These are phyloP conservation scores for Eretmochelys imbricata DNA, from an alignment of 2,113 vertebrate species.

Conservation along the genomic window DNA sequence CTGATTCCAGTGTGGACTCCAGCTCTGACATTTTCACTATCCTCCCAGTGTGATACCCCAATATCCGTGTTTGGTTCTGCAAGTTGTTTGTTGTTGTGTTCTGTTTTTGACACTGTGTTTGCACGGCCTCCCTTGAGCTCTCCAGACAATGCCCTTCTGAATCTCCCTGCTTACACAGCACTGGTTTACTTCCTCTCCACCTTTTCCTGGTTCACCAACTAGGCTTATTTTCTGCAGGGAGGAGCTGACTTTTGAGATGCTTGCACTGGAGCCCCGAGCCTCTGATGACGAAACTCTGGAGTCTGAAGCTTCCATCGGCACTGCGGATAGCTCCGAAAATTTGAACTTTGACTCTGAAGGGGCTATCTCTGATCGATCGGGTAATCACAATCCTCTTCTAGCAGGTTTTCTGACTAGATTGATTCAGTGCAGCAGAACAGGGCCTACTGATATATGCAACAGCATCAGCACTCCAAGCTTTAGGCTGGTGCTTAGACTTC, in stretches of 20 bases:
- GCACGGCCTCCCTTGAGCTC: neutral
- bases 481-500: neutral
- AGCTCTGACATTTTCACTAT: neutral
- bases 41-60: neutral
- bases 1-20: neutral
- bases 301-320: constrained; percentile 96
- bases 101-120: neutral
- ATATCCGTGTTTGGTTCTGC: no score
- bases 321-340: constrained; percentile 96
- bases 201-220: fast-evolving
- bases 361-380: constrained; percentile 86
- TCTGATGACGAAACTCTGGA: constrained; percentile 97
- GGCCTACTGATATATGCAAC: neutral
- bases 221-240: constrained; percentile 81
- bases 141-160: neutral
- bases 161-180: neutral
- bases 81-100: neutral
- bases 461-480: neutral
- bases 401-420: neutral
- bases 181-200: neutral
- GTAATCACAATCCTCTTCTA: constrained; percentile 61
- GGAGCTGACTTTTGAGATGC: constrained; percentile 95
- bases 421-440: neutral
- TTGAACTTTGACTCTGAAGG: constrained; percentile 91
- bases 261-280: constrained; percentile 92